Base-by-base conservation (phyloP, 2,797 vertebrate genomes). In the Notoglanidium macrostoma region DNA sequence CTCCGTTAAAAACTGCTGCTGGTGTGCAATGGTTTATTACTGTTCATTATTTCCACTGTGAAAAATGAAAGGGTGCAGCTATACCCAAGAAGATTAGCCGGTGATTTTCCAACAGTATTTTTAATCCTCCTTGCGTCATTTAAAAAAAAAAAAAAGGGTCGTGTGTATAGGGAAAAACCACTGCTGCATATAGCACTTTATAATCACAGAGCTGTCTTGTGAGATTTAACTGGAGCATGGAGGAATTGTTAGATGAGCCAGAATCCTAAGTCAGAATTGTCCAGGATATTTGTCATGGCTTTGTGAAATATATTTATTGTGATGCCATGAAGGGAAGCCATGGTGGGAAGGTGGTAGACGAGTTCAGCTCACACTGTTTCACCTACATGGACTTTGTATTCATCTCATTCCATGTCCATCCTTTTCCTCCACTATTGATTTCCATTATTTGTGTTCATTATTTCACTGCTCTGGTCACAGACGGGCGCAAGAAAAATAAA, bases 231-330 rank as follows among this genome's bases (percentile, higher is more conserved):
- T 26, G 55, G 32, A 0, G 11, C 11, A 61, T 2, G 0, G 8
- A 11, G 54, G 32, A 23, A 40, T 7, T 61, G 74, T 61, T 44
- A 44, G 11, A 44, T 35, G 76, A 78, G 32, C 57, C 23, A 61
- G 32, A 61, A 44, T 26, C 21, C 1, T n/a, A 29, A 10, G 14
- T 0, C 59, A 63, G 63, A 81, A 63, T 44, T 17, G 32, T 61
- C 8, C 35, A n/a, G 23, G 79, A 46, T 65, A 10, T 81, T 49
- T 35, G 49, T 54, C 26, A 55, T 17, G 51, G 14, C 14, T 32
- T 54, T 80, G 57, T 80, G 21, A 79, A 59, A 80, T 40, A 14
- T 59, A 80, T 80, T 57, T 40, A 40, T 59, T 40, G 32, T 40
- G 55, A 40, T 40, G 61, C 14, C 35, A 63, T 10, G 55, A n/a